These are phyloP conservation scores for Craseonycteris thonglongyai DNA, from an alignment of 2,113 vertebrate species.

Conservation along the genomic window DNA sequence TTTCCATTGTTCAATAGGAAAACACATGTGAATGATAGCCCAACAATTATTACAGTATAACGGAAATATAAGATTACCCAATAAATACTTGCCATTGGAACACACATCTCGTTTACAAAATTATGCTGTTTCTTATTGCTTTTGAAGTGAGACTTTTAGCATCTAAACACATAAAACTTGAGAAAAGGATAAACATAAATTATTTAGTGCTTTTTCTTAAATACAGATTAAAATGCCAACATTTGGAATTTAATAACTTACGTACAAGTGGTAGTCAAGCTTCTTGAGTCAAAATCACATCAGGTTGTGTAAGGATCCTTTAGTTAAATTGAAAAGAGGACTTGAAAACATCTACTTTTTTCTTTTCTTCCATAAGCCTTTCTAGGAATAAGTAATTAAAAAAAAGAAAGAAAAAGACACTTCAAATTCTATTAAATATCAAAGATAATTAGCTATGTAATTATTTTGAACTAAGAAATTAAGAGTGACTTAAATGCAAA, in stretches of 20 bases:
- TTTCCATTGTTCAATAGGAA: background rate
- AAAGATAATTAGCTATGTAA: background rate
- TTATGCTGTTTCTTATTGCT: background rate
- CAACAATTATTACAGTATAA: background rate
- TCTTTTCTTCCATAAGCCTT: background rate
- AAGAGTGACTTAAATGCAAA: constrained; percentile 3
- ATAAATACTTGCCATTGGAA: background rate
- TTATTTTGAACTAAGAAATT: constrained; percentile 39
- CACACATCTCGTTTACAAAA: constrained; percentile 3
- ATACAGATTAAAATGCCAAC: constrained; percentile 11
- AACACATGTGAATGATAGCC: background rate
- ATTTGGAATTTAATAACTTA: constrained; percentile 25
- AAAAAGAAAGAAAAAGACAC: background rate
- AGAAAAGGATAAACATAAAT: constrained; percentile 21
- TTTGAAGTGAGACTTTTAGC: constrained; percentile 25
- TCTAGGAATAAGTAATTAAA: background rate
- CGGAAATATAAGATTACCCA: background rate
- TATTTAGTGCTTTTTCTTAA: constrained; percentile 33
- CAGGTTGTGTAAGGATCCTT: background rate
- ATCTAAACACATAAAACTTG: background rate
- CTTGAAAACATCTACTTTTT: background rate
- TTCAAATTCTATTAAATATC: background rate
- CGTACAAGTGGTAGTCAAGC: background rate
- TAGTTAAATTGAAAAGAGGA: background rate
- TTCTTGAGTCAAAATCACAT: background rate